Percentiles rank a stretch among this genome's conserved stretches.
Conservation (phyloP, 2,888 invertebrate genomes). For the Chymomyza procnemis region DNA sequence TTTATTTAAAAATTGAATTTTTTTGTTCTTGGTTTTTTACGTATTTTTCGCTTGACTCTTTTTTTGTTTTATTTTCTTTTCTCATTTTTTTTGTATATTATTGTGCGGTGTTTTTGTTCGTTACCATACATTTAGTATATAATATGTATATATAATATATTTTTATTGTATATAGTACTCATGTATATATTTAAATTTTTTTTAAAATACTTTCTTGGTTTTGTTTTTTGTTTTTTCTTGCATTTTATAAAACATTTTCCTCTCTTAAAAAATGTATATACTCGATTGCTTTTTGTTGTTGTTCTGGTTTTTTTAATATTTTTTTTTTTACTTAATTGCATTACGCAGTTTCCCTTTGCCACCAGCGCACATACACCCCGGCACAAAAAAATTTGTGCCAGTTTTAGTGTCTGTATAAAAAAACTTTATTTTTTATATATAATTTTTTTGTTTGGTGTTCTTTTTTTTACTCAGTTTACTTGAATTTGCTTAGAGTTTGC, state of each 20-base stretch:
- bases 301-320: conserved; percentile 29
- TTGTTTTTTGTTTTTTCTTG: conserved; percentile 35
- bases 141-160: conserved; percentile 35
- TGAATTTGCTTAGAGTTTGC: conserved; percentile 43
- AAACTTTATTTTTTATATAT: conserved; percentile 30
- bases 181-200: conserved; percentile 68
- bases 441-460: conserved; percentile 23
- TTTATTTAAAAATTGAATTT: not conserved
- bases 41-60: conserved; percentile 23
- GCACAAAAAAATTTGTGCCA: not conserved
- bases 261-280: conserved; percentile 54
- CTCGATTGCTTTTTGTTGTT: conserved; percentile 68
- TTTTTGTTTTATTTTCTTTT: conserved; percentile 19
- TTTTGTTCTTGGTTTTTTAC: conserved; percentile 17
- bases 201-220: conserved; percentile 68
- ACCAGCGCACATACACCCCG: not conserved
- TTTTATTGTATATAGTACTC: conserved; percentile 64
- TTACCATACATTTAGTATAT: conserved; percentile 63
- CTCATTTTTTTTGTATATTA: conserved; percentile 71
- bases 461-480: conserved; percentile 18
- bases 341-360: not conserved
- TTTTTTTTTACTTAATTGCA: conserved; percentile 12
- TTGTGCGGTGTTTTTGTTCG: conserved; percentile 75
- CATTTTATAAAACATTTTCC: conserved; percentile 61
- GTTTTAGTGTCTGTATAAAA: conserved; percentile 14